Percentiles rank a stretch among this genome's conserved stretches.
These are phyloP conservation scores for Neelides folsomi DNA, from an alignment of 2,888 invertebrate genomes.

Conservation along the genomic window DNA sequence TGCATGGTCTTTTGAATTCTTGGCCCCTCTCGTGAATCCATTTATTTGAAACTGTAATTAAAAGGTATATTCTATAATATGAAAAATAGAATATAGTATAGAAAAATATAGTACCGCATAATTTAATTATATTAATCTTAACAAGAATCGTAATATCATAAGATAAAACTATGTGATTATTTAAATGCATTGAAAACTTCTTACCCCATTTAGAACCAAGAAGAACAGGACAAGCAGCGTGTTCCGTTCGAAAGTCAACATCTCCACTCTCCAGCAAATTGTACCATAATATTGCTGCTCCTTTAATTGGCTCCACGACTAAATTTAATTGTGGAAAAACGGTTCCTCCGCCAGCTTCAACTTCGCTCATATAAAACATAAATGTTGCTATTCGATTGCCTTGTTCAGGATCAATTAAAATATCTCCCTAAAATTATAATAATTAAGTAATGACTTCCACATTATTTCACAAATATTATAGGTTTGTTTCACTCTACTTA, in stretches of 20 bases:
- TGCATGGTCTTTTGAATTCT: too few species aligned
- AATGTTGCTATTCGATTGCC: constrained; percentile 91
- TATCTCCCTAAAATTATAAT: background rate
- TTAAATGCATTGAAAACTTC: too few species aligned
- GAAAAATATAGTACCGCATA: too few species aligned
- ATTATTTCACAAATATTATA: too few species aligned
- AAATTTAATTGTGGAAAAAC: constrained; percentile 82
- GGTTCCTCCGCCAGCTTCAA: constrained; percentile 90
- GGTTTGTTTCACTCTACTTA: too few species aligned
- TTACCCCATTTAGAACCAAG: constrained; percentile 94
- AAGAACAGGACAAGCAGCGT: constrained; percentile 93
- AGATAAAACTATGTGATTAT: too few species aligned
- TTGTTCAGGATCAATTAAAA: constrained; percentile 38
- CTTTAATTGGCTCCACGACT: constrained; percentile 72
- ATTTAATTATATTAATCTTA: too few species aligned
- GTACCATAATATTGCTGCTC: constrained; percentile 87
- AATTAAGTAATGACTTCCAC: too few species aligned
- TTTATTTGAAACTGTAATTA: constrained; percentile 70
- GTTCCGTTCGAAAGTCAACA: constrained; percentile 78
- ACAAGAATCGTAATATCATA: too few species aligned
- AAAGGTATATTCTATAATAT: too few species aligned
- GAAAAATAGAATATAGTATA: too few species aligned
- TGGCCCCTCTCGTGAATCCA: constrained; percentile 87
- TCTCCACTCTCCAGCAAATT: constrained; percentile 84
- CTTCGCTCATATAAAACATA: constrained; percentile 75